These are phyloP conservation scores for Chrysochloris asiatica DNA, from an alignment of 2,113 vertebrate species.

Conservation along the genomic window DNA sequence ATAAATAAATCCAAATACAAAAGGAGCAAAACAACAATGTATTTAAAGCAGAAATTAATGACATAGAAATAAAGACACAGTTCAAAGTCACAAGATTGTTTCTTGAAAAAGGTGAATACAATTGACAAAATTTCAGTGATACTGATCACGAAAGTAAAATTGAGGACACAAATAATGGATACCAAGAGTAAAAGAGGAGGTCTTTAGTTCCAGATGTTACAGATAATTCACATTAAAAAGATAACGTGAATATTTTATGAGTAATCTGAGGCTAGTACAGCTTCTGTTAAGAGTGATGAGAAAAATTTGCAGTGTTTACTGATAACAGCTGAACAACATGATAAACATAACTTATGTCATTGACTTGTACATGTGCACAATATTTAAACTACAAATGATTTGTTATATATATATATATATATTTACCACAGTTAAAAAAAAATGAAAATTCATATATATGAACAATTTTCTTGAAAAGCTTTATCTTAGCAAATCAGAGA, in stretches of 20 bases:
- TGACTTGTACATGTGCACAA: background rate
- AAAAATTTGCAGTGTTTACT: background rate
- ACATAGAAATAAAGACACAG: background rate
- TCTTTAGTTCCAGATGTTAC: background rate
- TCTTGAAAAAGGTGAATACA: background rate
- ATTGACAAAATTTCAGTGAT: background rate
- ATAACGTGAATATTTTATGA: slow-evolving; percentile 16
- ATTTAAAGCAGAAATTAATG: background rate
- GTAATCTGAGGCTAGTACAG: background rate
- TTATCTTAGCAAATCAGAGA: background rate
- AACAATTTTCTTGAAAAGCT: background rate
- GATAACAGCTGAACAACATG: background rate
- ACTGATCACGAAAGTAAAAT: background rate
- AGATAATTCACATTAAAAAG: background rate
- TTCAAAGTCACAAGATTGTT: background rate
- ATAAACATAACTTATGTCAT: background rate
- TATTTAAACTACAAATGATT: background rate
- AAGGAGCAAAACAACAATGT: background rate
- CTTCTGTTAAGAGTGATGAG: background rate
- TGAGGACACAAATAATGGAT: background rate
- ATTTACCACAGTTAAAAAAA: background rate
- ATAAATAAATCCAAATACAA: background rate
- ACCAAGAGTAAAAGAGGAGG: background rate
- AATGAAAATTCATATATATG: background rate
- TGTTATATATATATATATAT: background rate